Base-by-base conservation (phyloP, 2,888 invertebrate genomes). In the Mycalesis mineus region DNA sequence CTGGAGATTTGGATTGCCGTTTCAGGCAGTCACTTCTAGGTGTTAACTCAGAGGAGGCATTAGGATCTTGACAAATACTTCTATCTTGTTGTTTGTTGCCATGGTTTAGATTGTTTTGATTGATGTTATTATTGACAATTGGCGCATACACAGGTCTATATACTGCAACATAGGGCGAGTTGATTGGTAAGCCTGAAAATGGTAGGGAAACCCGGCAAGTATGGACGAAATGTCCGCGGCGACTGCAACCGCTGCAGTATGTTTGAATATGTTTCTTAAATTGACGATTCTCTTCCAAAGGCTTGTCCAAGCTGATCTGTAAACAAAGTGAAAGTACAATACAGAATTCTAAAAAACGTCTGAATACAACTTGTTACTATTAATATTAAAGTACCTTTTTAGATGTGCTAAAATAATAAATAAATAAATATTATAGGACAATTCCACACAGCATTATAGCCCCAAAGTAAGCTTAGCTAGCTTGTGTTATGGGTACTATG, bases 221-320 rank as follows among this genome's bases (percentile, higher is more conserved):
- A 70, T 88, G 85, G 7, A 86, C 78, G 8, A 88, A 74, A 70
- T 92, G 92, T 0, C 92, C 92, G 9, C 87, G 85, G 0, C 81
- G 78, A 1, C 91, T 84, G 69, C 93, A 92, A 28, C 91, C 88
- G 65, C 92, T 92, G 77, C 92, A 92, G 69, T 77, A 88, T 67
- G 86, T 78, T 48, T 80, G 80, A 14, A 70, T 17, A 56, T 72
- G 65, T 49, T 77, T 79, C 71, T 84, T 88, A n/a, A 59, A 63
- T 39, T 77, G 77, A 13, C 66, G 72, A 64, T 73, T 81, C 65
- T 79, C 78, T 56, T 77, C 81, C 52, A 90, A 60, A 0, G 78
- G 72, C 14, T 72, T 69, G 67, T 90, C 88, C 58, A 78, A 74
- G 58, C 87, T 84, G 40, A 87, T 86, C 92, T 92, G 78, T 48